Evolutionary conservation across 2,888 invertebrate genomes (phyloP), one percentile per base, ranked within the genome.

Genomic region (Falcaria lacertinaria): DNA sequence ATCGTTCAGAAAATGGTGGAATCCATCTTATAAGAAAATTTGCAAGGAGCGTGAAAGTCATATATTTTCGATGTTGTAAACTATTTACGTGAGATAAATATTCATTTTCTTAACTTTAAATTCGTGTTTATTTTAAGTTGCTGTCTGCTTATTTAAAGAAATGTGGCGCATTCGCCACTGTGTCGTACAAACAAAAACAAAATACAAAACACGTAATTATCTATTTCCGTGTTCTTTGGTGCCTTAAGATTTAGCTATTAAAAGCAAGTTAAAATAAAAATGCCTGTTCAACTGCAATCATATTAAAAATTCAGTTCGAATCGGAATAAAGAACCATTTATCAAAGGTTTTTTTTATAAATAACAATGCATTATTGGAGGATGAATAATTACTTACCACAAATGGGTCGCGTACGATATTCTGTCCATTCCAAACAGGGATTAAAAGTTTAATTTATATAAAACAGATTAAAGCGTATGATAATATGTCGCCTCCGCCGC

Each of bases 401-500:
- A 22, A 37, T 22, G 37, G 37, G 15, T 22, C 17, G n/a, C 33
- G 22, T 34, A 33, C 45, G 39, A 51, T 50, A 48, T 54, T 52
- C 54, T 45, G 54, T 47, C 51, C 55, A 33, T 42, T 41, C 34
- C 34, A 48, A 70, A 74, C 68, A 65, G 45, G 79, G 80, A 73
- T 82, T 80, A 78, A 75, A 80, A 80, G 66, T 80, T 79, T 77
- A 80, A 80, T 78, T 81, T 77, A 81, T 80, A 79, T 80, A 64
- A 54, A 70, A 65, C 70, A 74, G 81, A 80, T 80, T 79, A 74
- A 74, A 78, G 70, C 73, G 60, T 72, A 75, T 69, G 79, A 75
- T 75, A 19, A 19, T n/a, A 77, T 71, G 74, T 69, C 62, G 60
- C 60, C 67, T 59, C 39, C 40, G 44, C 61, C 56, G 60, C 45